Evolutionary conservation across 2,797 vertebrate species (phyloP).

Genomic region (Peromyscus aztecus): DNA sequence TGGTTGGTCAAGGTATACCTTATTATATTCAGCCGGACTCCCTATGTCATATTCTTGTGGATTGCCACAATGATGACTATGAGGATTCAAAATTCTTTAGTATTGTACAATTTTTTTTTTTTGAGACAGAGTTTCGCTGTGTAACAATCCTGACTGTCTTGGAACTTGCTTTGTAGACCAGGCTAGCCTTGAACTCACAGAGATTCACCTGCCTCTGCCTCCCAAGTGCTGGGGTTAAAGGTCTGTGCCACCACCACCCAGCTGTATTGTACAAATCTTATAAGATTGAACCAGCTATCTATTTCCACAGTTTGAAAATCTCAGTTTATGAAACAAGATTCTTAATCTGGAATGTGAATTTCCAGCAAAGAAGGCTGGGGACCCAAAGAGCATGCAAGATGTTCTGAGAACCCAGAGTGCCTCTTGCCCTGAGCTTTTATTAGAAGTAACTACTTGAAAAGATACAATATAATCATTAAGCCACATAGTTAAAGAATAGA

Average conservation of each 20-base stretch:
- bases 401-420: no score
- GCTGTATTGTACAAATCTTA: constrained; percentile 11
- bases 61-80: not conserved
- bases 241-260: no score
- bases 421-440: not conserved
- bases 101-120: not conserved
- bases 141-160: no score
- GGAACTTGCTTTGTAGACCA: no score
- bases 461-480: not conserved
- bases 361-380: not conserved
- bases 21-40: no score
- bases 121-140: no score
- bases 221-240: no score
- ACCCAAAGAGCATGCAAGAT: not conserved
- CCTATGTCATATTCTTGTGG: no score
- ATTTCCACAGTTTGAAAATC: not conserved
- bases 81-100: constrained; percentile 35
- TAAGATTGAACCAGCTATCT: not conserved
- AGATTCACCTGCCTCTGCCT: no score
- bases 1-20: no score
- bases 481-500: not conserved
- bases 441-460: not conserved
- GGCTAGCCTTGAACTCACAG: no score
- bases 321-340: not conserved
- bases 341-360: not conserved